Evolutionary conservation across 2,113 vertebrate species (phyloP).

Genomic region (Hemiscyllium ocellatum): DNA sequence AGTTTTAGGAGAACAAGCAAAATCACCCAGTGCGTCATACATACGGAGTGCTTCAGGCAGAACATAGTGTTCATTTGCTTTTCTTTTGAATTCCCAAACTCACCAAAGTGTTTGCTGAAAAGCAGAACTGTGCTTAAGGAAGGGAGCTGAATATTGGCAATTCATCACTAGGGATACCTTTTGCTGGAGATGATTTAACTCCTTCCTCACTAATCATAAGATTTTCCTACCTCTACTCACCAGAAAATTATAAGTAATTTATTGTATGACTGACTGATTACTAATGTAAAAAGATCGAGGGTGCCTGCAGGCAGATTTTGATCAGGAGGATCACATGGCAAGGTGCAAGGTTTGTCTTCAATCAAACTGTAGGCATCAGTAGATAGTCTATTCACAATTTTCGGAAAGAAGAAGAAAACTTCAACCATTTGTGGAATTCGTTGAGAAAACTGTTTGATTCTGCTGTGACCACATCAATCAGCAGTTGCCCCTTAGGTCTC

Average conservation of each 20-base stretch:
- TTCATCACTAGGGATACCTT: not conserved
- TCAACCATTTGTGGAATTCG: not conserved
- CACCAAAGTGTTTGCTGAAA: conserved; percentile 22
- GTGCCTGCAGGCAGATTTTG: not conserved
- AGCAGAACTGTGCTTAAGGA: not conserved
- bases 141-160: not conserved
- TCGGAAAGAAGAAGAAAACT: not conserved
- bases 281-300: not conserved
- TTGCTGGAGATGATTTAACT: not conserved
- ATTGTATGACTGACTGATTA: not conserved
- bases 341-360: not conserved
- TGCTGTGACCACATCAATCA: not conserved
- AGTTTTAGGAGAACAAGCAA: conserved; percentile 30
- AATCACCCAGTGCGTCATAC: conserved; percentile 14
- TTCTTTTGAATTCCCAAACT: not conserved
- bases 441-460: too few relatives aligned
- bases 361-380: not conserved
- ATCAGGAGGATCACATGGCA: not conserved
- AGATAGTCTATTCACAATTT: not conserved
- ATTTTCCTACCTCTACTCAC: not conserved
- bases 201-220: not conserved
- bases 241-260: not conserved
- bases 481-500: too few relatives aligned
- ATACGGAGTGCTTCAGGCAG: not conserved
- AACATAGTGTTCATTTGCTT: conserved; percentile 5